Evolutionary conservation across 1,140 invertebrate genomes (phyloP).

Genomic region (Camponotus floridanus): DNA sequence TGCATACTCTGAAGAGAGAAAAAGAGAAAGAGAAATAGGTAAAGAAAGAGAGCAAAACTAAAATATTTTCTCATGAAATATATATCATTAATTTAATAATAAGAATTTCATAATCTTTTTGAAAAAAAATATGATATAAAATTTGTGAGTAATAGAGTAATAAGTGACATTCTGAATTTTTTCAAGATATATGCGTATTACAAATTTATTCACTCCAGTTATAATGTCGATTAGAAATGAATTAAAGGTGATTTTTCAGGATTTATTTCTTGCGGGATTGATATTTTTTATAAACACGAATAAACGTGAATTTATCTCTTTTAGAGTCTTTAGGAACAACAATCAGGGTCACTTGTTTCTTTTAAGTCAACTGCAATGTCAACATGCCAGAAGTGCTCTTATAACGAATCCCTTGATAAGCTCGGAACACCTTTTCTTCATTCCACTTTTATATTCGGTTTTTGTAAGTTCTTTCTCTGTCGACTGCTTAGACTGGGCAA

Average conservation of each 20-base stretch:
- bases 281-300: slow-evolving; percentile 44
- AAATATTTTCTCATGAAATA: background rate
- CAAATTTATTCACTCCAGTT: slow-evolving; percentile 70
- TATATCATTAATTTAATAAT: background rate
- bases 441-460: slow-evolving; percentile 69
- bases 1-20: background rate
- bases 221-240: slow-evolving; percentile 32
- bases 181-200: slow-evolving; percentile 75
- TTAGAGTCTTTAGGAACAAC: slow-evolving; percentile 77
- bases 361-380: slow-evolving; percentile 80
- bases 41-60: background rate
- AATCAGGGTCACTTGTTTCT: slow-evolving; percentile 78
- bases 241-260: slow-evolving; percentile 64
- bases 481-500: slow-evolving; percentile 46
- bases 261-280: background rate
- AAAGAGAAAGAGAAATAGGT: no score
- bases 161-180: slow-evolving; percentile 65
- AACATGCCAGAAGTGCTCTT: slow-evolving; percentile 77
- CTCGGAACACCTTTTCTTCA: slow-evolving; percentile 65
- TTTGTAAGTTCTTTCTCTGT: slow-evolving; percentile 38
- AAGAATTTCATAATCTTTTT: background rate
- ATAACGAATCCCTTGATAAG: slow-evolving; percentile 75
- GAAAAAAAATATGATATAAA: background rate
- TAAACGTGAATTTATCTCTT: slow-evolving; percentile 72
- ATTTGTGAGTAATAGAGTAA: slow-evolving; percentile 55